These are phyloP conservation scores for Panonychus citri DNA, from an alignment of 1,140 invertebrate species.

Conservation along the genomic window DNA sequence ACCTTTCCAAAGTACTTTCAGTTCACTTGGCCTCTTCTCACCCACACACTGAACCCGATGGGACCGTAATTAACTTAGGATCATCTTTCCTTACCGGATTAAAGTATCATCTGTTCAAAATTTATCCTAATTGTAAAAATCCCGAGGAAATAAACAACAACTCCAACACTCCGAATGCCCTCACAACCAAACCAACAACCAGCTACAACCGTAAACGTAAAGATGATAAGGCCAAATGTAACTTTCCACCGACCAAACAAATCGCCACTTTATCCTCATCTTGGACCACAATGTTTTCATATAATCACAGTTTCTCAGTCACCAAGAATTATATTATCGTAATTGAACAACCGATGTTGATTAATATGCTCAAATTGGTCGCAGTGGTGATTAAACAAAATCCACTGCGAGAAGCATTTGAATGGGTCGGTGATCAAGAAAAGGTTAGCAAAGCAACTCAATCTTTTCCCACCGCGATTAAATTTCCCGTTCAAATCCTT, in stretches of 20 bases:
- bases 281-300: conserved; percentile 23
- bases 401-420: conserved; percentile 24
- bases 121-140: too few relatives aligned
- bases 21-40: conserved; percentile 20
- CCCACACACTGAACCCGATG: conserved; percentile 13
- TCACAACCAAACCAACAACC: too few relatives aligned
- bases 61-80: conserved; percentile 18
- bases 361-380: conserved; percentile 25
- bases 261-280: conserved; percentile 22
- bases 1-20: conserved; percentile 16
- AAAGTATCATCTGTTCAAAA: conserved; percentile 19
- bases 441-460: neutral
- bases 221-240: neutral
- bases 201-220: neutral
- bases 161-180: too few relatives aligned
- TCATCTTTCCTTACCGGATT: conserved; percentile 16
- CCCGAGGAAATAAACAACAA: too few relatives aligned
- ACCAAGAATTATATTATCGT: conserved; percentile 29
- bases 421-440: conserved; percentile 24
- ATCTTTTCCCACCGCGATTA: neutral
- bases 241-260: conserved; percentile 15
- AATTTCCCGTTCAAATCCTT: neutral
- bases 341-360: conserved; percentile 26
- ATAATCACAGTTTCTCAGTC: conserved; percentile 32
- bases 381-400: conserved; percentile 23